Percentiles rank a stretch among this genome's conserved stretches.
Conservation (phyloP, 1,140 invertebrate genomes). For the Eueides isabella region DNA sequence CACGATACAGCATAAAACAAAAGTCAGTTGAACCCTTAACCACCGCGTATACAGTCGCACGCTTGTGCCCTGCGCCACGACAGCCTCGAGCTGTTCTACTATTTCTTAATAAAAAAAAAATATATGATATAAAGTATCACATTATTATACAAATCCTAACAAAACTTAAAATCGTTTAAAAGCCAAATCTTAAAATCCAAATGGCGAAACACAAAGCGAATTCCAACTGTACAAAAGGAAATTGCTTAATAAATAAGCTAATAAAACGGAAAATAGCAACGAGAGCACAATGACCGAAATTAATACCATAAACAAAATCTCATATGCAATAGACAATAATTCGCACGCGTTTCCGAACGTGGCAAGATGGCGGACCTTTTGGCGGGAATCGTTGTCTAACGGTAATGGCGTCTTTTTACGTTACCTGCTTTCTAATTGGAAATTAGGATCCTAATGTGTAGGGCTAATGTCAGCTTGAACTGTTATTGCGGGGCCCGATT, state of each 20-base stretch:
- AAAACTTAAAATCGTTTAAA: background rate
- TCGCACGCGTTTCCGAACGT: slow-evolving; percentile 73
- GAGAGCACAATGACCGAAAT: slow-evolving; percentile 72
- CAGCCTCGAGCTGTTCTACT: background rate
- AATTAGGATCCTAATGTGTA: slow-evolving; percentile 76
- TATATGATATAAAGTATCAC: slow-evolving; percentile 11
- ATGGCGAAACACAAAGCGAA: slow-evolving; percentile 30
- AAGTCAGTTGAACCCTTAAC: too few relatives aligned
- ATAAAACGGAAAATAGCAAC: slow-evolving; percentile 61
- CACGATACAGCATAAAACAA: too few relatives aligned
- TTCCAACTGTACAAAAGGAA: slow-evolving; percentile 44
- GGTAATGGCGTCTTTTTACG: slow-evolving; percentile 79
- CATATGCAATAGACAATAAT: slow-evolving; percentile 79
- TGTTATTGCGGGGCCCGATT: slow-evolving; percentile 71
- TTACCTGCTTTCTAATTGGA: slow-evolving; percentile 80
- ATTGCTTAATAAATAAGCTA: slow-evolving; percentile 60
- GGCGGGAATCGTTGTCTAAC: slow-evolving; percentile 67
- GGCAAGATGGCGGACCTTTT: slow-evolving; percentile 75
- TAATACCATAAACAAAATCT: slow-evolving; percentile 80
- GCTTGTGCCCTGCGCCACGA: too few relatives aligned
- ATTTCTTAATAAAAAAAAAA: slow-evolving; percentile 14
- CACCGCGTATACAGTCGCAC: too few relatives aligned
- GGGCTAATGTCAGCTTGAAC: slow-evolving; percentile 63
- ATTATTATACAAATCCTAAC: background rate
- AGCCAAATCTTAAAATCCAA: slow-evolving; percentile 23